phyloP scores from a whole-genome alignment of 2,797 vertebrate species.

The Prionace glauca region DNA sequence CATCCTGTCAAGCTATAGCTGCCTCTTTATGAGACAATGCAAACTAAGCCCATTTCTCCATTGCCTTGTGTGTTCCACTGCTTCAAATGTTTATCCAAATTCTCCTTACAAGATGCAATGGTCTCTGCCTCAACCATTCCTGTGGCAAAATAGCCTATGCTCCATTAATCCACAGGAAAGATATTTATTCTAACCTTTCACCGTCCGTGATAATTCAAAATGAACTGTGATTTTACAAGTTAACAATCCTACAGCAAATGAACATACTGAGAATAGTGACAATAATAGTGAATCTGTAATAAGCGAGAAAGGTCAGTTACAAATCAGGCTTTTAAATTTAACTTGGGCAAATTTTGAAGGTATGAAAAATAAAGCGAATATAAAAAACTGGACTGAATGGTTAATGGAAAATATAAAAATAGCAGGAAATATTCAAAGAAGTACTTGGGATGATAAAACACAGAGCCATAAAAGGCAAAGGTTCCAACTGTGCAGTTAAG shows the following conservation, averaged over 20 bases:
- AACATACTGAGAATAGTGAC: not conserved
- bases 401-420: not conserved
- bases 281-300: not conserved
- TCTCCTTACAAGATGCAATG: not conserved
- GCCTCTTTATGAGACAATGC: not conserved
- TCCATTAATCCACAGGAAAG: not conserved
- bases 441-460: not conserved
- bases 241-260: not conserved
- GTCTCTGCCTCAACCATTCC: not conserved
- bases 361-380: not conserved
- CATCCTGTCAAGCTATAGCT: not conserved
- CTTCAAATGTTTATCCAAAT: not conserved
- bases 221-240: not conserved
- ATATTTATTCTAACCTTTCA: not conserved
- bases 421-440: too few relatives aligned
- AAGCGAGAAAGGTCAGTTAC: not conserved
- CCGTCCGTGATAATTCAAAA: not conserved
- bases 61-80: not conserved
- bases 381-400: not conserved
- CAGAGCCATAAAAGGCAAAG: not conserved
- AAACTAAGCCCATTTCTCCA: not conserved
- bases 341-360: not conserved
- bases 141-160: not conserved
- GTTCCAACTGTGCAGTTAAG: not conserved
- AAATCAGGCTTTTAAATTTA: not conserved